Evolutionary conservation across 2,113 vertebrate genomes (phyloP).

Genomic region (Mellivora capensis): DNA sequence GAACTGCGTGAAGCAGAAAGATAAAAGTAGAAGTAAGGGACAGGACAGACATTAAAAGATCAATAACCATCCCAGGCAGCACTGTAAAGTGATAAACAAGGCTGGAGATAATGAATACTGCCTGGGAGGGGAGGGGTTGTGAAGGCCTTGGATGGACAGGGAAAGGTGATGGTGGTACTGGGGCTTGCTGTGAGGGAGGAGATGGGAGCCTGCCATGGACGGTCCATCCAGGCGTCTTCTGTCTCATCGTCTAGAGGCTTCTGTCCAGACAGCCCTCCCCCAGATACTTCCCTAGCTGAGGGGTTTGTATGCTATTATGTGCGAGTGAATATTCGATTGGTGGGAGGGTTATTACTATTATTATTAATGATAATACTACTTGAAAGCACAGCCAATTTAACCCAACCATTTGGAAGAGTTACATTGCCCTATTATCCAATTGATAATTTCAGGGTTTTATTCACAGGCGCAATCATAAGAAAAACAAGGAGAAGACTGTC

Average conservation of each 20-base stretch:
- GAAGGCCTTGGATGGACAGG: neutral
- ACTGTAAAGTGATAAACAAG: neutral
- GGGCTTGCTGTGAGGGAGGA: neutral
- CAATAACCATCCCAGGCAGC: neutral
- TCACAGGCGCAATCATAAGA: constrained; percentile 44
- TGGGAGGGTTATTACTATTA: constrained; percentile 60
- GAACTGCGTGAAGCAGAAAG: neutral
- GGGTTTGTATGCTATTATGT: neutral
- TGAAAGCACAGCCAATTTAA: constrained; percentile 56
- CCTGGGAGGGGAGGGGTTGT: neutral
- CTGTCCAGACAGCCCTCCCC: neutral
- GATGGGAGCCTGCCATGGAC: rapidly evolving
- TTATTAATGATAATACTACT: constrained; percentile 59
- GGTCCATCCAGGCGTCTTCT: neutral
- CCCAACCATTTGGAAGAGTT: constrained; percentile 56
- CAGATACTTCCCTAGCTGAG: neutral
- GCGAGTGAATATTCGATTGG: neutral
- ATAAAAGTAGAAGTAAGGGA: neutral
- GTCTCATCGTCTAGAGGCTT: neutral
- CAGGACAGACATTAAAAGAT: neutral
- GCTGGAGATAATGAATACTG: neutral
- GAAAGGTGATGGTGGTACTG: neutral
- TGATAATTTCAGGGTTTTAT: constrained; percentile 71
- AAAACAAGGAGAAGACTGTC: constrained; percentile 61
- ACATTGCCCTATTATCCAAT: constrained; percentile 48